Conservation (phyloP, 2,113 vertebrate genomes). For the Cichladusa arquata region DNA sequence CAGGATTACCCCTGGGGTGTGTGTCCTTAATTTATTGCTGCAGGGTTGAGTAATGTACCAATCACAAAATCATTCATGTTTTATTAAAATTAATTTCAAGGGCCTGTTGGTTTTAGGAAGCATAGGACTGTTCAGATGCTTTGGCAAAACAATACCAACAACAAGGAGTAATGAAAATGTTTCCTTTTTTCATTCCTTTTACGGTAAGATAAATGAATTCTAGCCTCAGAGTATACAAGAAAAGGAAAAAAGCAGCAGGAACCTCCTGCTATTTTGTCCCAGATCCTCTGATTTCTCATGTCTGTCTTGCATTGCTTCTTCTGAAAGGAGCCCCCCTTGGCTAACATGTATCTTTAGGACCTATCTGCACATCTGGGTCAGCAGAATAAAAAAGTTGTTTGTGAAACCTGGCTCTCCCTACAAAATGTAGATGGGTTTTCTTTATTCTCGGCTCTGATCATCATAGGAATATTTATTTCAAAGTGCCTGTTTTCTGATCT, state of each 20-base stretch:
- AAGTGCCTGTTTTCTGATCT: background rate
- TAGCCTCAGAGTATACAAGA: background rate
- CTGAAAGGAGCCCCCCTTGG: background rate
- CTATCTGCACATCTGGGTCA: background rate
- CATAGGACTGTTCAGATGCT: background rate
- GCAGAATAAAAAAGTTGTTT: background rate
- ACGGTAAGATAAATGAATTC: background rate
- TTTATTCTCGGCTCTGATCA: background rate
- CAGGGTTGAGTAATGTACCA: slow-evolving; percentile 40
- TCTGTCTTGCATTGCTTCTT: background rate
- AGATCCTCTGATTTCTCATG: background rate
- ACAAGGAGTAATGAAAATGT: background rate
- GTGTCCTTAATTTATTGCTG: slow-evolving; percentile 47
- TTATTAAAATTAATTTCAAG: slow-evolving; percentile 66
- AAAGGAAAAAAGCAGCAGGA: background rate
- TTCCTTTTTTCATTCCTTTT: background rate
- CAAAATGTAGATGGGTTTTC: background rate
- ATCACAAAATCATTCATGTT: slow-evolving; percentile 38
- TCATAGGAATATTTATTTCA: background rate
- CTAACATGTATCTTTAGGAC: background rate
- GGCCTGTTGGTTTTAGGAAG: background rate
- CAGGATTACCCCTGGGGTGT: background rate
- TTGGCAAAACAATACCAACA: background rate
- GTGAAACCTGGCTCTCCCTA: background rate
- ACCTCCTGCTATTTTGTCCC: background rate